Percentiles rank a stretch among this genome's conserved stretches.
These are phyloP conservation scores for Onychomys arenicola DNA, from an alignment of 2,797 vertebrate species.

Conservation along the genomic window DNA sequence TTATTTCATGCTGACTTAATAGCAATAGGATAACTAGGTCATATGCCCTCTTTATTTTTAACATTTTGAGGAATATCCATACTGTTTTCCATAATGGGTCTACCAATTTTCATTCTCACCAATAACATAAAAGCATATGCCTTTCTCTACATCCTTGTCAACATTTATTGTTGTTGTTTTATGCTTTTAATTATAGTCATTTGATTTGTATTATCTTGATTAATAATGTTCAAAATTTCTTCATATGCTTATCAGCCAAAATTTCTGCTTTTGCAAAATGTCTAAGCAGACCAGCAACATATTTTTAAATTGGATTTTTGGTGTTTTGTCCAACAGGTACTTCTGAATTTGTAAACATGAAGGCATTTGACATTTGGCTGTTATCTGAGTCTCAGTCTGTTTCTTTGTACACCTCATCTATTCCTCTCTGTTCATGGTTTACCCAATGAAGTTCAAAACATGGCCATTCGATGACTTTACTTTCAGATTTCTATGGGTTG, in stretches of 20 bases:
- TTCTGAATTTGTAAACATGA: neutral
- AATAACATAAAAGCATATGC: neutral
- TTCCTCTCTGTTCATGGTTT: neutral
- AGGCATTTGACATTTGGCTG: neutral
- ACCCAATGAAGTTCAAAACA: neutral
- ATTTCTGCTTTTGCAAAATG: neutral
- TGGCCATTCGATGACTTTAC: neutral
- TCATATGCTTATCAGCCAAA: neutral
- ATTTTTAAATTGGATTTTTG: neutral
- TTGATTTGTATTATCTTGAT: neutral
- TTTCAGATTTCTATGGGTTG: neutral
- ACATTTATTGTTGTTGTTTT: neutral
- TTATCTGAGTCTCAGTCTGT: slow-evolving; percentile 11
- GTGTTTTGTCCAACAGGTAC: neutral
- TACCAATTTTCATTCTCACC: neutral
- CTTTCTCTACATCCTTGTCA: neutral
- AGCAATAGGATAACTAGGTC: neutral
- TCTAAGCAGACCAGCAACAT: neutral
- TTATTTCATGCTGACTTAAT: neutral
- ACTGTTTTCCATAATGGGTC: neutral
- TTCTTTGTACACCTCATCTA: neutral
- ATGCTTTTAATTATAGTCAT: neutral
- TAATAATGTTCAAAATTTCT: neutral
- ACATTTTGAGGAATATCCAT: neutral
- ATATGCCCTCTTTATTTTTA: neutral